phyloP scores from a whole-genome alignment of 2,113 vertebrate species.

The Cyanistes caeruleus region DNA sequence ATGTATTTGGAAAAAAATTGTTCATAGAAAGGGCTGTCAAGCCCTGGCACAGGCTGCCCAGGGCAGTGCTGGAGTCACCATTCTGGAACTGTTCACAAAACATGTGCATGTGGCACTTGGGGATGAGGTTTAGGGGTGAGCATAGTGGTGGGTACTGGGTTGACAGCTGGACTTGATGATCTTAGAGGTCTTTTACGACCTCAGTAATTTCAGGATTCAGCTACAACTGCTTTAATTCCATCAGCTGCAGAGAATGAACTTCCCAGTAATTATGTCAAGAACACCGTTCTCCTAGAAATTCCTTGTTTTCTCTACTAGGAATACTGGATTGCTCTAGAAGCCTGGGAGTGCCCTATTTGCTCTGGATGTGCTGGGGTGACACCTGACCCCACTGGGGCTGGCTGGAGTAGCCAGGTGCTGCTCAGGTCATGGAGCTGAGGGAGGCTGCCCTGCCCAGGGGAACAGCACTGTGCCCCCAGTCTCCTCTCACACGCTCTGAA shows the following conservation, averaged over 20 bases:
- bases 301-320: neutral
- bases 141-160: neutral
- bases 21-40: neutral
- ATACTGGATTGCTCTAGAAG: neutral
- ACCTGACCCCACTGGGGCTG: neutral
- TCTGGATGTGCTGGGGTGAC: neutral
- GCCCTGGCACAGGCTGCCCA: neutral
- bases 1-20: neutral
- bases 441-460: neutral
- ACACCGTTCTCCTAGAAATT: neutral
- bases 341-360: neutral
- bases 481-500: neutral
- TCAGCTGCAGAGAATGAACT: neutral
- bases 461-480: neutral
- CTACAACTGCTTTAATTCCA: neutral
- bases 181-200: neutral
- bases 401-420: neutral
- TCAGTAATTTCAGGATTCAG: neutral
- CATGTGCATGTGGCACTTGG: neutral
- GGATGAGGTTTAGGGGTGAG: neutral
- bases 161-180: neutral
- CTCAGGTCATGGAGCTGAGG: neutral
- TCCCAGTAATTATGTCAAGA: neutral
- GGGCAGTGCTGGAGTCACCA: neutral
- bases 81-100: neutral